Conservation (phyloP, 1,140 invertebrate species). For the Neomicropteryx cornuta region DNA sequence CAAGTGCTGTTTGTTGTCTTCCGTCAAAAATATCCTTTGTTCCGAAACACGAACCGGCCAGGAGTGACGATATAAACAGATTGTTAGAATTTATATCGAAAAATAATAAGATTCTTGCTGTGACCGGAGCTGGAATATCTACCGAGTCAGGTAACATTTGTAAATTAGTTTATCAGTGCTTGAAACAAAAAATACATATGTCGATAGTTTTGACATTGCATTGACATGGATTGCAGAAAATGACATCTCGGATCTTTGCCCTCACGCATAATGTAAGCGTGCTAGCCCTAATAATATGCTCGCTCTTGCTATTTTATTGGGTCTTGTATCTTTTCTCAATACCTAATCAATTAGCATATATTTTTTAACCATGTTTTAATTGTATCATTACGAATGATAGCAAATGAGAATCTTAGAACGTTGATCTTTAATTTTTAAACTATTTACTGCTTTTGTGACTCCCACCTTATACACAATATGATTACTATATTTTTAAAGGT, state of each 20-base stretch:
- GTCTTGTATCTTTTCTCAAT: too few relatives aligned
- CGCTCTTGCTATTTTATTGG: too few relatives aligned
- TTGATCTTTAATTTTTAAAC: too few relatives aligned
- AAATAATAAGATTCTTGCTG: conserved; percentile 52
- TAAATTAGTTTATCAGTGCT: conserved; percentile 2
- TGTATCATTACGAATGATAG: too few relatives aligned
- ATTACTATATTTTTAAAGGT: too few relatives aligned
- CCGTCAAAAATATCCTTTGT: conserved; percentile 27
- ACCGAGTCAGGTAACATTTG: conserved; percentile 65
- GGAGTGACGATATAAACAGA: conserved; percentile 45
- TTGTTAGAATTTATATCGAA: conserved; percentile 54
- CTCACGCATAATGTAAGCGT: neutral
- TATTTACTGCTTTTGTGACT: too few relatives aligned
- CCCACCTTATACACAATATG: too few relatives aligned
- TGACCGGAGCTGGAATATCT: conserved; percentile 92
- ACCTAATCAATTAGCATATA: too few relatives aligned
- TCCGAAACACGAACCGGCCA: conserved; percentile 56
- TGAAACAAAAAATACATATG: conserved; percentile 6
- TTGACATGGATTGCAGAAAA: neutral
- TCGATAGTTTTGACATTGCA: conserved; percentile 1
- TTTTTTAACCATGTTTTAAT: too few relatives aligned
- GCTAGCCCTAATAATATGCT: conserved; percentile 5
- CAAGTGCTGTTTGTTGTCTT: too few relatives aligned
- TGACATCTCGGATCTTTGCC: neutral
- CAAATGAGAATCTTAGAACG: too few relatives aligned